phyloP scores from a whole-genome alignment of 2,797 vertebrate genomes.

The Intellagama lesueurii region DNA sequence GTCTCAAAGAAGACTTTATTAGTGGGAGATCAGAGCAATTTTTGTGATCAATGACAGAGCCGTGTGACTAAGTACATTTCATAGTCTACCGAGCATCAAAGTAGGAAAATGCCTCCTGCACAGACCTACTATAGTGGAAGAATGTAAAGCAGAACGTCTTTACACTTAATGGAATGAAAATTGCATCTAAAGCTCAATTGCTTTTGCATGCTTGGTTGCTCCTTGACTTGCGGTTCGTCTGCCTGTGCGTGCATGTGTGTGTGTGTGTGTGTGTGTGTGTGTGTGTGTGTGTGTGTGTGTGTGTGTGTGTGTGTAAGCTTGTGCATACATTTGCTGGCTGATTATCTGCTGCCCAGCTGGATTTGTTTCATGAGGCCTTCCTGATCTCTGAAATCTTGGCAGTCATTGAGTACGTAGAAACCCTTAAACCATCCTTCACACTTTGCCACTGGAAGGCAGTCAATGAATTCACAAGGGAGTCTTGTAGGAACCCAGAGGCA shows the following conservation, averaged over 20 bases:
- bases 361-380: neutral
- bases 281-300: too few species aligned
- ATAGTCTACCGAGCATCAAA: constrained; percentile 61
- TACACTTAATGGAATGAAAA: constrained; percentile 44
- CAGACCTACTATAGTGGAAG: neutral
- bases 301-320: too few species aligned
- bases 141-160: constrained; percentile 35
- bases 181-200: constrained; percentile 25
- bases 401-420: neutral
- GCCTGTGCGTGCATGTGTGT: neutral
- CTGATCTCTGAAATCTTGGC: constrained; percentile 3
- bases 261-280: neutral
- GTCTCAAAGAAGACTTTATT: constrained; percentile 27
- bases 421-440: neutral
- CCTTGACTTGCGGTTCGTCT: neutral
- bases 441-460: neutral
- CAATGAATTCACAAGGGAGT: neutral
- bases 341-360: neutral
- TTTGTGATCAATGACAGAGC: constrained; percentile 43
- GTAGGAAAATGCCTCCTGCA: neutral
- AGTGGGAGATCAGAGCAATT: constrained; percentile 43
- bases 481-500: neutral
- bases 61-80: constrained; percentile 56
- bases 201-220: neutral
- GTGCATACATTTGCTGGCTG: neutral